phyloP scores from a whole-genome alignment of 1,140 invertebrate species.

The Ladona fulva region DNA sequence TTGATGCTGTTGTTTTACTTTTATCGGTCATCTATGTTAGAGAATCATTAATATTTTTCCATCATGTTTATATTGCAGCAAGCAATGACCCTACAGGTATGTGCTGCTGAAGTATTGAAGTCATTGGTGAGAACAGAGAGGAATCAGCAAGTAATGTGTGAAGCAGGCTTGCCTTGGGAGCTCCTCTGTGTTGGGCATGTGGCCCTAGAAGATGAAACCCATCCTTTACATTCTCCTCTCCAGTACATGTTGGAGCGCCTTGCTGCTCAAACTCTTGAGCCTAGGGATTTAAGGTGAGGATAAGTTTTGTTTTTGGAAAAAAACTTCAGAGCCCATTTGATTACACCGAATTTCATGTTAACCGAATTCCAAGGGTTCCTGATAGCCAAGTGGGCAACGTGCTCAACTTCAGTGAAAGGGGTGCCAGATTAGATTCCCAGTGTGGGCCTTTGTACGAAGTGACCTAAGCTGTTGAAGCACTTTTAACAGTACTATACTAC shows the following conservation, averaged over 20 bases:
- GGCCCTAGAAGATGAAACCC: conserved; percentile 79
- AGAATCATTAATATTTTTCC: not conserved
- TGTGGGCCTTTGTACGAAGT: no score
- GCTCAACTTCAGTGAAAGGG: no score
- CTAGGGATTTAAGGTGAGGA: conserved; percentile 73
- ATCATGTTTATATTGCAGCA: conserved; percentile 21
- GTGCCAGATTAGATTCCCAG: no score
- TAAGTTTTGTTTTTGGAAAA: no score
- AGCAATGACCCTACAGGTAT: conserved; percentile 69
- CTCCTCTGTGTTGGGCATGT: conserved; percentile 68
- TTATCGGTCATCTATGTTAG: no score
- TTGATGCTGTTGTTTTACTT: no score
- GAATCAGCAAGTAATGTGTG: conserved; percentile 98
- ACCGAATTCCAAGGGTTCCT: no score
- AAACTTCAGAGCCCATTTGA: no score
- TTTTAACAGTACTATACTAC: no score
- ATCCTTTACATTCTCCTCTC: conserved; percentile 80
- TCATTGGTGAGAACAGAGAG: conserved; percentile 84
- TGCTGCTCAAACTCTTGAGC: conserved; percentile 86
- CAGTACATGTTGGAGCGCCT: conserved; percentile 94
- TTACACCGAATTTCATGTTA: no score
- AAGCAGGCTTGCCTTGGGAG: conserved; percentile 77
- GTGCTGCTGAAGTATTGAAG: conserved; percentile 81
- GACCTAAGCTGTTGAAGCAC: no score
- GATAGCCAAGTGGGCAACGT: no score